Percentiles rank a stretch among this genome's conserved stretches.
phyloP scores from a whole-genome alignment of 2,113 vertebrate genomes.

The Xenus cinereus region DNA sequence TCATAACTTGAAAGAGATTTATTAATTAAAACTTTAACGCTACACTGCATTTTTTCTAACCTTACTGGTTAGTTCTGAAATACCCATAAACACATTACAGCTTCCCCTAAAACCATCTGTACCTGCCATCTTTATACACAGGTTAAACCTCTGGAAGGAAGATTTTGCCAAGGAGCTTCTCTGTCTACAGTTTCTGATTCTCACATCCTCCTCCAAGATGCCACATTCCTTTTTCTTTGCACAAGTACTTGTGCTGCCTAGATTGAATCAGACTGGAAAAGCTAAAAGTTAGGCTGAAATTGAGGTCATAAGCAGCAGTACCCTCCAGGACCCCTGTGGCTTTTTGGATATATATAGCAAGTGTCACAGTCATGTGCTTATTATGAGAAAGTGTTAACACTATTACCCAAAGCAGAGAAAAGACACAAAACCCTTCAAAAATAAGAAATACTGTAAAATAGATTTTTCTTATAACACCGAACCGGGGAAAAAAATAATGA shows the following conservation, averaged over 20 bases:
- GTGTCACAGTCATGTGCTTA: background rate
- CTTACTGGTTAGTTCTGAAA: background rate
- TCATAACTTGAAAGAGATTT: background rate
- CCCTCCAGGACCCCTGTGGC: background rate
- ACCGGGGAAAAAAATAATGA: accelerated
- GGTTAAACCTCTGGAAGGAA: background rate
- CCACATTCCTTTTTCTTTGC: background rate
- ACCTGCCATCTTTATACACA: background rate
- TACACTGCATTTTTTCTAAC: background rate
- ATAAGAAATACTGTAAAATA: background rate
- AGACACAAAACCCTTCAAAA: background rate
- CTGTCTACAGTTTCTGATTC: background rate
- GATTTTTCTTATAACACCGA: background rate
- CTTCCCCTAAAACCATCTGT: background rate
- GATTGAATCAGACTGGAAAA: background rate
- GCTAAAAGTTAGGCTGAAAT: background rate
- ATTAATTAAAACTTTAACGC: background rate
- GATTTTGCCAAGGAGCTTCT: background rate
- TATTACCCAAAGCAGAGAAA: background rate
- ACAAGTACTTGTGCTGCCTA: background rate
- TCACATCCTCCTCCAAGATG: background rate
- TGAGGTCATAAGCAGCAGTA: background rate
- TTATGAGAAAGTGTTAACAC: background rate
- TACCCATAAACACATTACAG: background rate
- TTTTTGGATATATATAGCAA: background rate